Conservation (phyloP, 2,113 vertebrate species). For the Tachysurus fulvidraco region DNA sequence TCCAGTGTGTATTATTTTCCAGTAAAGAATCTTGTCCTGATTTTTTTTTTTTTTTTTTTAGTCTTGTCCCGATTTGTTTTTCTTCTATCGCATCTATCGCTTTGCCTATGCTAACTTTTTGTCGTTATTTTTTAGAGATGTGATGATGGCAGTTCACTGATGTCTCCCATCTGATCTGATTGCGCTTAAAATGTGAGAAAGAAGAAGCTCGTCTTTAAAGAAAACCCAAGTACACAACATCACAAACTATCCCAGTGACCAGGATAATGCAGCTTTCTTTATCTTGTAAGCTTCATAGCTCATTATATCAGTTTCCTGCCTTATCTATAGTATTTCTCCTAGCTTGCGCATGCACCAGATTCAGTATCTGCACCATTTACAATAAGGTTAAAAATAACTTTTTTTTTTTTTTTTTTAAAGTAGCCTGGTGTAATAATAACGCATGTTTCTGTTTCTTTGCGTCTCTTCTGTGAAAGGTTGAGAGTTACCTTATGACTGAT, state of each 20-base stretch:
- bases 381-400: neutral
- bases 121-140: neutral
- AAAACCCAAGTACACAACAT: neutral
- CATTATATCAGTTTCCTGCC: neutral
- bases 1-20: neutral
- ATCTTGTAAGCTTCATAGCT: neutral
- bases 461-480: conserved; percentile 50
- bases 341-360: neutral
- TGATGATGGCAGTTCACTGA: neutral
- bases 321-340: neutral
- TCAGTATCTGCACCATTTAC: neutral
- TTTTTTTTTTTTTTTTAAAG: no score
- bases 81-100: neutral
- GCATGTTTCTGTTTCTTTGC: conserved; percentile 66
- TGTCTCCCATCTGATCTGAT: neutral
- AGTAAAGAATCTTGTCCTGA: no score
- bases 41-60: no score
- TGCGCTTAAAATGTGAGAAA: no score
- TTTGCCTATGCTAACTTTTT: neutral
- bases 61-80: neutral
- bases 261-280: neutral
- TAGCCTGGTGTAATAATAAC: conserved; percentile 5
- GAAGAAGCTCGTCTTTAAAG: neutral
- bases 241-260: neutral
- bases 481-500: conserved; percentile 45